phyloP scores from a whole-genome alignment of 2,797 vertebrate species.

The Sarcophilus harrisii region DNA sequence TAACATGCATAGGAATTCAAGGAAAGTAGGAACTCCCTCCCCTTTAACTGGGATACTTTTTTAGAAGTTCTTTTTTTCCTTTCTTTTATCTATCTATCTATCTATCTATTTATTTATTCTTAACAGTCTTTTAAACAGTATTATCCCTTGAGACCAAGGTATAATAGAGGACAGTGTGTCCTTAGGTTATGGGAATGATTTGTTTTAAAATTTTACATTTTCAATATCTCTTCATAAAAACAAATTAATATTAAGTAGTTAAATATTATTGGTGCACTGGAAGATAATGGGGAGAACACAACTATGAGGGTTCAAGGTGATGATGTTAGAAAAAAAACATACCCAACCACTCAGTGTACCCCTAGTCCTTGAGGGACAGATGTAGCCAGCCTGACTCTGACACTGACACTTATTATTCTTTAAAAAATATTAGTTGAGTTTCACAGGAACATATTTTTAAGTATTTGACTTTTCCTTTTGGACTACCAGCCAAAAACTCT shows the following conservation, averaged over 20 bases:
- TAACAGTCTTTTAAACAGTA: neutral
- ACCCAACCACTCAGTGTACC: neutral
- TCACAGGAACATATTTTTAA: neutral
- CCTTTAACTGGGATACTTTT: neutral
- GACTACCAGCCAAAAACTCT: neutral
- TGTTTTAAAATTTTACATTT: neutral
- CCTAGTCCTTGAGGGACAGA: neutral
- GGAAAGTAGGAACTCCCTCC: neutral
- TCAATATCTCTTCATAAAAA: neutral
- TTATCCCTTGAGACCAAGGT: neutral
- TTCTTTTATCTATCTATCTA: neutral
- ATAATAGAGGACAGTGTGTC: neutral
- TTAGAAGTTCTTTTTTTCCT: neutral
- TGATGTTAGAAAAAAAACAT: neutral
- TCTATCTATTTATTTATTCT: neutral
- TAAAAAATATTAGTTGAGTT: neutral
- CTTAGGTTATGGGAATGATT: neutral
- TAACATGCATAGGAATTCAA: neutral
- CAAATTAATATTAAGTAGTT: neutral
- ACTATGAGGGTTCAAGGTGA: accelerated
- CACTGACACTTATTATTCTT: neutral
- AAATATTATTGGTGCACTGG: neutral
- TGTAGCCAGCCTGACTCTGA: neutral
- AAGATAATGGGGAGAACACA: neutral
- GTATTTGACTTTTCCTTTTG: neutral